These are phyloP conservation scores for Marmota flaviventris DNA, from an alignment of 2,113 vertebrate species.

Conservation along the genomic window DNA sequence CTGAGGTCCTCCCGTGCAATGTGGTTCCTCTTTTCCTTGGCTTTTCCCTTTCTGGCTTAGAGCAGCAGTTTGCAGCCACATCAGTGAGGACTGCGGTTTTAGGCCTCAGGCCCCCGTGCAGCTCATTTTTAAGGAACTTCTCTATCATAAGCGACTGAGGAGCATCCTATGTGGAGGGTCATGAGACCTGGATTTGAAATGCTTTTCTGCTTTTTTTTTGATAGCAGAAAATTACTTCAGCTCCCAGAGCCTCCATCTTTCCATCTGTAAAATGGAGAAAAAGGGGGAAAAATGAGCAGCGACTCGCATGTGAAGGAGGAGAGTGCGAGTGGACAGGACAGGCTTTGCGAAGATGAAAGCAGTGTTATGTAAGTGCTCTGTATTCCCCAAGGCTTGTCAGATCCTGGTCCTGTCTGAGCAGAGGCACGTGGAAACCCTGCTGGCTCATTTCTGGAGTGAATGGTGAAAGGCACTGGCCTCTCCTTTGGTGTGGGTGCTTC, in stretches of 20 bases:
- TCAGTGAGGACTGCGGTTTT: conserved; percentile 54
- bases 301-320: background rate
- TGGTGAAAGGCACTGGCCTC: background rate
- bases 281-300: background rate
- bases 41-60: background rate
- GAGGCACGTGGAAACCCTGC: background rate
- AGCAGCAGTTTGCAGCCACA: conserved; percentile 22
- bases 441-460: background rate
- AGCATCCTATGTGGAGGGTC: background rate
- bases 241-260: background rate
- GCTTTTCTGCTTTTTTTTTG: background rate
- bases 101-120: background rate
- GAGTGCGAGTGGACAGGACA: background rate
- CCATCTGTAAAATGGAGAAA: background rate
- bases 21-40: conserved; percentile 47
- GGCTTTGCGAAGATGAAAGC: conserved; percentile 34
- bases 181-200: background rate
- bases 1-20: background rate
- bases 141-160: background rate
- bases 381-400: background rate
- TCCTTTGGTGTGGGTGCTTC: background rate
- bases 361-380: background rate
- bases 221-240: background rate
- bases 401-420: background rate
- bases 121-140: conserved; percentile 51